A percentile compares a stretch with the other conserved stretches of the same genome.
Evolutionary conservation across 1,140 invertebrate genomes (phyloP).

Genomic region (Sitobion miscanthi): DNA sequence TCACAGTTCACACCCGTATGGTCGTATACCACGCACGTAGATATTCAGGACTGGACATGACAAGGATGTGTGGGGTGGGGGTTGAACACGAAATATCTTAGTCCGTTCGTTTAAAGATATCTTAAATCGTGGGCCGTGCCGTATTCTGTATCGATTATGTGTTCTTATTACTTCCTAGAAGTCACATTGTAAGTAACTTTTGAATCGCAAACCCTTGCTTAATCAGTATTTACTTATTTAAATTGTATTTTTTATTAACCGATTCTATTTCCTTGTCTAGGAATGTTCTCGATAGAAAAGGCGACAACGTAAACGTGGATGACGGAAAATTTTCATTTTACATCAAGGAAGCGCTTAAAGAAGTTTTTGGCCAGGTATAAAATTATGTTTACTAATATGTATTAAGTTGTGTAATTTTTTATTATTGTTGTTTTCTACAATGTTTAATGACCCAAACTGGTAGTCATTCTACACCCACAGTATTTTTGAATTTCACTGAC

Average conservation of each 20-base stretch:
- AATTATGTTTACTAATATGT: constrained; percentile 13
- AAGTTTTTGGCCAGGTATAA: constrained; percentile 49
- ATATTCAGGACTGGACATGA: no score
- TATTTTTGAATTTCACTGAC: no score
- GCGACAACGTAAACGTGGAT: background rate
- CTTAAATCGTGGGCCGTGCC: no score
- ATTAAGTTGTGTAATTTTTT: background rate
- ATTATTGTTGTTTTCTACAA: background rate
- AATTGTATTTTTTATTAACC: background rate
- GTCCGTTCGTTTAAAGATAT: no score
- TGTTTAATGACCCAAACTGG: no score
- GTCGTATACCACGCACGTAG: no score
- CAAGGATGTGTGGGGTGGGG: no score
- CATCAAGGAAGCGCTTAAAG: constrained; percentile 31
- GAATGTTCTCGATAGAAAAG: constrained; percentile 31
- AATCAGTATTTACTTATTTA: background rate
- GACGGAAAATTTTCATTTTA: constrained; percentile 34
- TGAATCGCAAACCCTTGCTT: background rate
- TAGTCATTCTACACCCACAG: no score
- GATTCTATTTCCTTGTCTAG: background rate
- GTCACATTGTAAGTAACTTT: constrained; percentile 31
- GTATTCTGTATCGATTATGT: background rate
- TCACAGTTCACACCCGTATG: no score
- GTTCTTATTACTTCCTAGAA: constrained; percentile 51
- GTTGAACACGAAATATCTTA: no score